These are phyloP conservation scores for Sycobia sp. DNA, from an alignment of 1,140 invertebrate species.

Conservation along the genomic window DNA sequence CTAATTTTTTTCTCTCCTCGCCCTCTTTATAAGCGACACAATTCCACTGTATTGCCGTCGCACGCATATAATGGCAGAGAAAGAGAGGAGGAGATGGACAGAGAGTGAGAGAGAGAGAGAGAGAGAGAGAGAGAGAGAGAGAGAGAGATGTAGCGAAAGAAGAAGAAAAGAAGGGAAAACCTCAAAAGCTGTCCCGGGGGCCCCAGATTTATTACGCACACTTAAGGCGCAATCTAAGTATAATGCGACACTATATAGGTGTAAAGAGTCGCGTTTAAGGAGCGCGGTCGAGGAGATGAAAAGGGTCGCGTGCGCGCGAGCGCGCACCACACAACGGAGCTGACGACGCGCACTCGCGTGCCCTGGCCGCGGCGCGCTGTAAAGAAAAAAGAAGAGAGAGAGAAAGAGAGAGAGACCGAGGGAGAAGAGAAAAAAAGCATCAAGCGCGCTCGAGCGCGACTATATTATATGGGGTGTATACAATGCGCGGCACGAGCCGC, in stretches of 20 bases:
- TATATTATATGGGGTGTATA: too few relatives aligned
- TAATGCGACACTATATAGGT: conserved; percentile 28
- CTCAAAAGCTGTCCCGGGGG: too few relatives aligned
- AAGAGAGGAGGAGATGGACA: not conserved
- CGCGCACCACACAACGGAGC: too few relatives aligned
- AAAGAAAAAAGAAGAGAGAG: too few relatives aligned
- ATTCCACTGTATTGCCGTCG: too few relatives aligned
- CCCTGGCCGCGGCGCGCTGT: too few relatives aligned
- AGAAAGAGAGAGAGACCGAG: too few relatives aligned
- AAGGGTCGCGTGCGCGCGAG: not conserved
- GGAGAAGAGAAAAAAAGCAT: too few relatives aligned
- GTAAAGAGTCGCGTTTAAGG: conserved; percentile 9
- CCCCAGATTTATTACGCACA: conserved; percentile 18
- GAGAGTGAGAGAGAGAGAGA: not conserved
- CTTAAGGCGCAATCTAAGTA: conserved; percentile 19
- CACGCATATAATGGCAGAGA: not conserved
- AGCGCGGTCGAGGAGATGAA: not conserved
- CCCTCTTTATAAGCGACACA: not conserved
- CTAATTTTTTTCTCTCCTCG: not conserved
- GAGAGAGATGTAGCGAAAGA: not conserved
- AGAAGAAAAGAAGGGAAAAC: not conserved
- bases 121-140: not conserved
- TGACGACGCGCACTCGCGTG: too few relatives aligned
- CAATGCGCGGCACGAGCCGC: too few relatives aligned
- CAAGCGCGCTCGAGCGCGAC: too few relatives aligned